Evolutionary conservation across 1,140 invertebrate species (phyloP).

Genomic region (Manduca sexta): DNA sequence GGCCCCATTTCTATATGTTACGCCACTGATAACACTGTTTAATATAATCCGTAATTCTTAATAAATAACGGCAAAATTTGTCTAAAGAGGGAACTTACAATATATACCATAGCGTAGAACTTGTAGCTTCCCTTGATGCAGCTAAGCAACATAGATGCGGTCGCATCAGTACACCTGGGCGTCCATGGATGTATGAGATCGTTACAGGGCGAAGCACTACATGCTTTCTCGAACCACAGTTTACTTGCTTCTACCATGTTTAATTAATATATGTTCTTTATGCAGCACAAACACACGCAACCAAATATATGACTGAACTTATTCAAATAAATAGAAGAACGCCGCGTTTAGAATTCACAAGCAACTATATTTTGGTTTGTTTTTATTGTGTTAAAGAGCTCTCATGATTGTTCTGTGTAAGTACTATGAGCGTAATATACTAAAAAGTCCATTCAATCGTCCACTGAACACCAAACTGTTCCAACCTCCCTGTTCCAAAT

Average conservation of each 20-base stretch:
- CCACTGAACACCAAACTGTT: no score
- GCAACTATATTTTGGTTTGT: background rate
- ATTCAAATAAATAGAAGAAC: no score
- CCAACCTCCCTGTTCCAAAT: no score
- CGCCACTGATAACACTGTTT: no score
- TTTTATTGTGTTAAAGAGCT: constrained; percentile 24
- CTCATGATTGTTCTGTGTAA: no score
- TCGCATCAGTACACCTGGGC: constrained; percentile 51
- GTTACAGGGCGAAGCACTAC: constrained; percentile 40
- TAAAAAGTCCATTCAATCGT: no score
- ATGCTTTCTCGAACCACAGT: constrained; percentile 60
- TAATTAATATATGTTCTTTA: constrained; percentile 7
- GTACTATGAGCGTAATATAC: no score
- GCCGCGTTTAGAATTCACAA: background rate
- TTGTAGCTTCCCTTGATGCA: constrained; percentile 67
- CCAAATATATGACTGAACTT: background rate
- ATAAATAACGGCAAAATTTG: no score
- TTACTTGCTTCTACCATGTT: constrained; percentile 72
- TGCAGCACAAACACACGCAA: no score
- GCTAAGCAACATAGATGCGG: constrained; percentile 55
- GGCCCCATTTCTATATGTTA: no score
- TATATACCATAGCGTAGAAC: constrained; percentile 69
- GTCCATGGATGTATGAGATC: constrained; percentile 70
- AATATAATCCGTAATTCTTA: no score
- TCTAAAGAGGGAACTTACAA: constrained; percentile 64